A percentile compares a stretch with the other conserved stretches of the same genome.
phyloP scores from a whole-genome alignment of 2,113 vertebrate species.

The Dinomys branickii region DNA sequence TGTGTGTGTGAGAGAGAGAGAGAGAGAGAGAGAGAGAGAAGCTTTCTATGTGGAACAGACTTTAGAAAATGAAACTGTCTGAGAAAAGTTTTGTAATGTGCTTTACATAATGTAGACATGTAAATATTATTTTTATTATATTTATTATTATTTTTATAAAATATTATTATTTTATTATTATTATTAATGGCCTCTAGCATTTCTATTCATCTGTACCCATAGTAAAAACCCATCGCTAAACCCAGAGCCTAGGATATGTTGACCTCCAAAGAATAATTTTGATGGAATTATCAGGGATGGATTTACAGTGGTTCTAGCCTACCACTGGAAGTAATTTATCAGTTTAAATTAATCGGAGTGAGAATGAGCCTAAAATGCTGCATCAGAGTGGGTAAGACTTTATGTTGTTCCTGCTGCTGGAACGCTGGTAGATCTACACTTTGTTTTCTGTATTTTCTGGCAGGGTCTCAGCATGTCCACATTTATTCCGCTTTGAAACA shows the following conservation, averaged over 20 bases:
- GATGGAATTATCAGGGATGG: background rate
- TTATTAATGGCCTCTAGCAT: background rate
- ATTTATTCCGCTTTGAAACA: background rate
- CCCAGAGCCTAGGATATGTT: background rate
- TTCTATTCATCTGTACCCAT: background rate
- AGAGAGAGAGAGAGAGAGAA: no score
- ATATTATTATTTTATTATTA: no score
- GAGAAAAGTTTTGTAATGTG: background rate
- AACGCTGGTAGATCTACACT: background rate
- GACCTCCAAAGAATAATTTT: background rate
- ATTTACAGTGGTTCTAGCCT: background rate
- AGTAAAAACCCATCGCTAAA: background rate
- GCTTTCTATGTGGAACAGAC: background rate
- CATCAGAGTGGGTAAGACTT: background rate
- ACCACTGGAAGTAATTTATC: background rate
- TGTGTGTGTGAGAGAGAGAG: no score
- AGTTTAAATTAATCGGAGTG: background rate
- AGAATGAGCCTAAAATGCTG: background rate
- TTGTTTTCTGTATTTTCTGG: background rate
- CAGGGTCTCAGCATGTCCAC: background rate
- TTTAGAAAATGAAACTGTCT: background rate
- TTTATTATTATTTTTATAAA: no score
- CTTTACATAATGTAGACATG: background rate
- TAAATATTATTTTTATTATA: background rate
- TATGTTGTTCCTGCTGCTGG: background rate